These are phyloP conservation scores for Glossophaga mutica DNA, from an alignment of 2,797 vertebrate species.

Conservation along the genomic window DNA sequence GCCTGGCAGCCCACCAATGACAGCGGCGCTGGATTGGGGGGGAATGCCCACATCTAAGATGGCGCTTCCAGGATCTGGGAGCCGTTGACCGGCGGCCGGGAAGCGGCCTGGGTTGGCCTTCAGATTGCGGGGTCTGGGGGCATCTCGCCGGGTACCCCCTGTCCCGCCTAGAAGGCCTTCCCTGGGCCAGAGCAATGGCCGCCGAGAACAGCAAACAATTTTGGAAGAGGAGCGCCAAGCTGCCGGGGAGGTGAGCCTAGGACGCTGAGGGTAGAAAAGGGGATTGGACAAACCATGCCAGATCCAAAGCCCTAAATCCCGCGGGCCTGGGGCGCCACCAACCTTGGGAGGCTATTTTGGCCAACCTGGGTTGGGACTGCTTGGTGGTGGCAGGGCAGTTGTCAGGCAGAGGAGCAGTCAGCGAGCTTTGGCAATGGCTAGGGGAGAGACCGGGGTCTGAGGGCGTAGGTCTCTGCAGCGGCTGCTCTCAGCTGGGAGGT, in stretches of 20 bases:
- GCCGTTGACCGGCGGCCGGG: conserved; percentile 72
- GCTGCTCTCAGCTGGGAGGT: not conserved
- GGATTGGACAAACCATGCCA: conserved; percentile 42
- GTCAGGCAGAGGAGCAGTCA: not conserved
- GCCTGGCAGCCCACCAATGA: conserved; percentile 73
- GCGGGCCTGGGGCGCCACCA: conserved; percentile 4
- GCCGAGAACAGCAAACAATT: conserved; percentile 94
- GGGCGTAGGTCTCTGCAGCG: not conserved
- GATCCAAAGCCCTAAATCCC: not conserved
- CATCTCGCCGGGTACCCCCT: conserved; percentile 52
- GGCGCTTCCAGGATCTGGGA: conserved; percentile 69
- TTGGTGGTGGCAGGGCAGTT: conserved; percentile 22
- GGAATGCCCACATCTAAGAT: conserved; percentile 77
- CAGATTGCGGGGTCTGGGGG: conserved; percentile 71
- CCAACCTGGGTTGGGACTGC: not conserved
- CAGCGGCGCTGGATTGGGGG: conserved; percentile 12
- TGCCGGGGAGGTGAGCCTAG: conserved; percentile 92
- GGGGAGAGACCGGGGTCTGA: not conserved
- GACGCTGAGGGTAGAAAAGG: conserved; percentile 36
- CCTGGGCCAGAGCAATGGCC: conserved; percentile 85
- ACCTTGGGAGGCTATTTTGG: not conserved
- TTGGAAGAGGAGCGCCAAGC: conserved; percentile 93
- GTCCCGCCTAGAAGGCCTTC: conserved; percentile 50
- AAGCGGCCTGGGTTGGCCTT: conserved; percentile 77
- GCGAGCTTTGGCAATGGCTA: conserved; percentile 14